Conservation (phyloP, 30 jellyfish, hydroid and myxozoan genomes). For the Euphysa ruthae region DNA sequence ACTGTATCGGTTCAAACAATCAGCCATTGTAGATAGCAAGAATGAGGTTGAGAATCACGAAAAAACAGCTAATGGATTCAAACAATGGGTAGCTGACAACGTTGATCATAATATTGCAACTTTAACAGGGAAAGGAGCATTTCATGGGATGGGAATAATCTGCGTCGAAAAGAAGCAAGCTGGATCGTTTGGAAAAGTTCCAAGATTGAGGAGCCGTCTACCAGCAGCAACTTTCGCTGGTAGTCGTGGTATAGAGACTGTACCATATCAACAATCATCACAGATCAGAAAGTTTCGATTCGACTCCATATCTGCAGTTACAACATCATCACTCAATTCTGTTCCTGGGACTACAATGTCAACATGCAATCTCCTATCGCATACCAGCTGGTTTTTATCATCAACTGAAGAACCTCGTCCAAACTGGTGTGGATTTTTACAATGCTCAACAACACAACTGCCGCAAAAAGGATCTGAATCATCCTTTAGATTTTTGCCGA, state of each 20-base stretch:
- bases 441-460: neutral
- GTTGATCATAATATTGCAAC: conserved; percentile 36
- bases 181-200: neutral
- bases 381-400: conserved; percentile 12
- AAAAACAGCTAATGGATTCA: neutral
- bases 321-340: neutral
- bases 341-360: no score
- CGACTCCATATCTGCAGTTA: neutral
- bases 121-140: conserved; percentile 41
- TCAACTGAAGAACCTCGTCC: conserved; percentile 20
- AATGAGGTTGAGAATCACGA: neutral
- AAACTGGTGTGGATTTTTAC: conserved; percentile 26
- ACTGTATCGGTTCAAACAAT: conserved; percentile 39
- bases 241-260: conserved; percentile 7
- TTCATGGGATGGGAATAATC: conserved; percentile 34
- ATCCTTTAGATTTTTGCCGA: neutral
- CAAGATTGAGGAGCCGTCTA: conserved; percentile 13
- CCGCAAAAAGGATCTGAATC: neutral
- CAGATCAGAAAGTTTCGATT: conserved; percentile 1
- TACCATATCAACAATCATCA: neutral
- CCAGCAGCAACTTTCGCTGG: conserved; percentile 7
- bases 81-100: conserved; percentile 41
- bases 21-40: conserved; percentile 25
- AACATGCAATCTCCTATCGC: conserved; percentile 12
- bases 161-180: neutral